Evolutionary conservation across 2,888 invertebrate species (phyloP), one percentile per base, ranked within the genome.

Genomic region (Andrena hattorfiana): DNA sequence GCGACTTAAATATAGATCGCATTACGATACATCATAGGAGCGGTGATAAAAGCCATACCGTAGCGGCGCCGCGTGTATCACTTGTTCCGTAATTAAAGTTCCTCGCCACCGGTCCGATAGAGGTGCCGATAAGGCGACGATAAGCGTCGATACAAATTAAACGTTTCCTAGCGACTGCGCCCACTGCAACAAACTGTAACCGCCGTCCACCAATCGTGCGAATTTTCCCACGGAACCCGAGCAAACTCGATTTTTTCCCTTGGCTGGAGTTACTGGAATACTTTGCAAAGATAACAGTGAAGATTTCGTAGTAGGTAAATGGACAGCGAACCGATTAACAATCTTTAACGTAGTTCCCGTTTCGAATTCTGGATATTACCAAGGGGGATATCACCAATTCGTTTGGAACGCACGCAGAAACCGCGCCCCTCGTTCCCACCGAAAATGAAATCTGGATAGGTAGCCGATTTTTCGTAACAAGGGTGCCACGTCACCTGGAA

Each of bases 41-140:
- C 73, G 71, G 63, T 86, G 86, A 87, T 85, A 84, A 72, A 82
- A 59, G 82, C 83, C 60, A 77, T 77, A 75, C 68, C 68, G 30
- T 6, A 51, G 64, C 63, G 51, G 60, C 72, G 23, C 78, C 26
- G 77, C 81, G 76, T 74, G 83, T 87, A 89, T 83, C 89, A 81
- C 84, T 81, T 79, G 85, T 86, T 85, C 74, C 80, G 86, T 85
- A 89, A 90, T 90, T 89, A 89, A 89, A 89, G 87, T 89, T 87
- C 79, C 87, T 83, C 72, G 82, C 72, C 81, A 74, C 76, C 63
- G 71, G 71, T 86, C 84, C 84, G 87, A 90, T 89, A 79, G 74
- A 81, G 81, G 77, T 75, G 80, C 73, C 64, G 88, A 90, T 90
- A 90, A 87, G 84, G 35, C 72, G 67, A 63, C 85, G 87, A 88